These are phyloP conservation scores for Polymixis flavicincta DNA, from an alignment of 2,888 invertebrate species.

Conservation along the genomic window DNA sequence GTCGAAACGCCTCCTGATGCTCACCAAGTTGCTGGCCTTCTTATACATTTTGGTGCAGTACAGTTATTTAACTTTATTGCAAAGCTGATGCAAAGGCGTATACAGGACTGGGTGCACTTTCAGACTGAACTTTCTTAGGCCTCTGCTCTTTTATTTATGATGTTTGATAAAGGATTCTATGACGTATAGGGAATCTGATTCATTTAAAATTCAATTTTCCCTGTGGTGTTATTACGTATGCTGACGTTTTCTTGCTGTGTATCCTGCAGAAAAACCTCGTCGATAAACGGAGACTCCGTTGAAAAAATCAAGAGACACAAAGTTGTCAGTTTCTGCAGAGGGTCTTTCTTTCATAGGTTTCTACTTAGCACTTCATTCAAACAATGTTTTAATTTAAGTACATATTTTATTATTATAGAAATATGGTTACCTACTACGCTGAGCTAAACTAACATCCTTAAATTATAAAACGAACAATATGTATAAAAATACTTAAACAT, in stretches of 20 bases:
- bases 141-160: constrained; percentile 34
- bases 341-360: neutral
- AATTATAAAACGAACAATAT: constrained; percentile 21
- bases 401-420: constrained; percentile 27
- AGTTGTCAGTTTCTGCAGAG: neutral
- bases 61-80: constrained; percentile 58
- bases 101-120: constrained; percentile 22
- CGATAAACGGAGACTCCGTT: neutral
- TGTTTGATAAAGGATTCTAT: constrained; percentile 17
- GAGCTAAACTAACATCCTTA: constrained; percentile 11
- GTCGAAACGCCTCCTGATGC: constrained; percentile 51
- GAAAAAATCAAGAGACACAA: neutral
- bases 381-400: constrained; percentile 12
- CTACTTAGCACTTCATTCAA: constrained; percentile 12
- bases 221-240: constrained; percentile 7
- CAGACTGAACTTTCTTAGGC: constrained; percentile 36
- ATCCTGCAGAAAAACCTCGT: neutral
- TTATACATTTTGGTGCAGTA: constrained; percentile 54
- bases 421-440: constrained; percentile 33
- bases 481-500: constrained; percentile 33
- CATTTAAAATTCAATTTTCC: constrained; percentile 42
- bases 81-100: constrained; percentile 29
- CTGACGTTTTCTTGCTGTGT: constrained; percentile 3
- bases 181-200: constrained; percentile 49
- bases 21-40: constrained; percentile 51